These are phyloP conservation scores for Dyspetes luteomarginatus DNA, from an alignment of 2,888 invertebrate species.

Conservation along the genomic window DNA sequence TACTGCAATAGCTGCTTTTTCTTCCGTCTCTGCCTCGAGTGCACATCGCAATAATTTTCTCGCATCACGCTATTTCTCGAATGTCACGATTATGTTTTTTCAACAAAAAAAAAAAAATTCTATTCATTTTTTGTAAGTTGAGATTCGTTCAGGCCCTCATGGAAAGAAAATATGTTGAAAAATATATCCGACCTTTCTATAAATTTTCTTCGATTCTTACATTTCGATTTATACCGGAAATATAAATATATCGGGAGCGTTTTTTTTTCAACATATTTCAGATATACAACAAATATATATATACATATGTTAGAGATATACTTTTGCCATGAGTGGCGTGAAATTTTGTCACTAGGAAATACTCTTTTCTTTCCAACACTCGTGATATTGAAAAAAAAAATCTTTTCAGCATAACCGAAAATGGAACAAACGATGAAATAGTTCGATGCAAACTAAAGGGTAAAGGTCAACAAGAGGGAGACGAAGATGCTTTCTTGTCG, in stretches of 20 bases:
- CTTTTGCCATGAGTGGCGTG: too few species aligned
- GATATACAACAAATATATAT: too few species aligned
- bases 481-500: slow-evolving; percentile 75
- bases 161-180: too few species aligned
- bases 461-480: slow-evolving; percentile 55
- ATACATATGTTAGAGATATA: too few species aligned
- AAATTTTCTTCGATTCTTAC: too few species aligned
- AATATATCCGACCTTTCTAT: too few species aligned
- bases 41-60: slow-evolving; percentile 15
- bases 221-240: too few species aligned
- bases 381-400: neutral
- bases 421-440: slow-evolving; percentile 1
- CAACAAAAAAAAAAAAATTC: slow-evolving; percentile 41
- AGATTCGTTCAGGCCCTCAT: too few species aligned
- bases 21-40: slow-evolving; percentile 33
- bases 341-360: neutral
- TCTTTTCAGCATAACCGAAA: slow-evolving; percentile 23
- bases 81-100: slow-evolving; percentile 15
- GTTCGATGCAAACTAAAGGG: neutral
- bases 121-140: slow-evolving; percentile 45
- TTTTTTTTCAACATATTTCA: too few species aligned
- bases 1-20: slow-evolving; percentile 18
- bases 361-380: neutral
- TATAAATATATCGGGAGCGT: too few species aligned
- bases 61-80: neutral